Evolutionary conservation across 2,888 invertebrate genomes (phyloP).

Genomic region (Volucella inanis): DNA sequence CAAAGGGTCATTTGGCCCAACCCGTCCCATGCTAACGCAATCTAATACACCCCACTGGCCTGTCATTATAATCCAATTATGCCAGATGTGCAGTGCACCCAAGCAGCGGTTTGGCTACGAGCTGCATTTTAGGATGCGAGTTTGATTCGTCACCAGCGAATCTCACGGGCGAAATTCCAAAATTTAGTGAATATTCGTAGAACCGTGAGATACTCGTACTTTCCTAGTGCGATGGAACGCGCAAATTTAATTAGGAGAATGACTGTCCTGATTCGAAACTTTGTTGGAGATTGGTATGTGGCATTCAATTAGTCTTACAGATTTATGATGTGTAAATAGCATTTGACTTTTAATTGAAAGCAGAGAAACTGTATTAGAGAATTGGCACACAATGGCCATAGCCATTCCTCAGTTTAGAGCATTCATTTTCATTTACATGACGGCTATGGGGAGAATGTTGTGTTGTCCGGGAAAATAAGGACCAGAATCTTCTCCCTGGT

Average conservation of each 20-base stretch:
- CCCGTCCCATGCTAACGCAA: not conserved
- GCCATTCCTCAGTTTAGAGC: too few relatives aligned
- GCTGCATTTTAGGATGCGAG: not conserved
- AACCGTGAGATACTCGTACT: not conserved
- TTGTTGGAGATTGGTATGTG: not conserved
- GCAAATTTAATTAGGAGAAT: slow-evolving; percentile 53
- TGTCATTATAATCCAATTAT: slow-evolving; percentile 46
- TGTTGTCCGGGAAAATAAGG: too few relatives aligned
- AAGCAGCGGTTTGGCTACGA: slow-evolving; percentile 24
- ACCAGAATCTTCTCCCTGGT: not conserved
- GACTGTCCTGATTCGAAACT: slow-evolving; percentile 2
- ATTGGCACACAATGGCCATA: too few relatives aligned
- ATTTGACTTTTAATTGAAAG: not conserved
- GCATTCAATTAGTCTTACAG: not conserved
- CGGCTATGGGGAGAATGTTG: too few relatives aligned
- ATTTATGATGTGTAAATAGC: slow-evolving; percentile 20
- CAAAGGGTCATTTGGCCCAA: slow-evolving; percentile 31
- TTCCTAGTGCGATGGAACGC: slow-evolving; percentile 35
- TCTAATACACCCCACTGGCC: too few relatives aligned
- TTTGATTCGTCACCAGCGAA: not conserved
- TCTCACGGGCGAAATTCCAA: not conserved
- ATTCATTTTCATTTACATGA: too few relatives aligned
- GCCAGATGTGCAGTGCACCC: slow-evolving; percentile 39
- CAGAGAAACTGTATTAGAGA: not conserved
- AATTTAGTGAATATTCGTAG: not conserved